Percentiles rank a stretch among this genome's conserved stretches.
Evolutionary conservation across 2,113 vertebrate genomes (phyloP).

Genomic region (Pituophis catenifer): DNA sequence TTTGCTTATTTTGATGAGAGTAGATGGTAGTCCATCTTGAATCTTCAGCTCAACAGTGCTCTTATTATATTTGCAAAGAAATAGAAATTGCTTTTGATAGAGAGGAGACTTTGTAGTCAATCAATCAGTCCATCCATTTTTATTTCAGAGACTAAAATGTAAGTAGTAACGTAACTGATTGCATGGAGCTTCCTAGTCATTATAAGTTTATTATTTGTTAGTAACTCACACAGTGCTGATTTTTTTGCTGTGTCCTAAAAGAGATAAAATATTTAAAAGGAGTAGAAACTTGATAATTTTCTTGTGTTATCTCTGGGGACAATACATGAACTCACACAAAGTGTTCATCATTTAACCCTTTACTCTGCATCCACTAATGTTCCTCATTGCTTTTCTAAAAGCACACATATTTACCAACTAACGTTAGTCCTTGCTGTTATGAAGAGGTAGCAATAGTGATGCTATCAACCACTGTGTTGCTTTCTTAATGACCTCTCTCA

Average conservation of each 20-base stretch:
- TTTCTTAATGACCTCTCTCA: constrained; percentile 66
- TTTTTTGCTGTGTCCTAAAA: constrained; percentile 37
- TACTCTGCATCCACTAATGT: constrained; percentile 19
- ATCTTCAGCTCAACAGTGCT: constrained; percentile 37
- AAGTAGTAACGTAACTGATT: neutral
- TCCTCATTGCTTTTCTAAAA: constrained; percentile 26
- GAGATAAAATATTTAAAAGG: constrained; percentile 29
- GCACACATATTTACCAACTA: constrained; percentile 43
- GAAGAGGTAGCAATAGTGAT: constrained; percentile 58
- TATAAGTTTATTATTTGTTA: constrained; percentile 50
- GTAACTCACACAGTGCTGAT: constrained; percentile 55
- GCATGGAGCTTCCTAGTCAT: constrained; percentile 35
- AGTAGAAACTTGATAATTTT: constrained; percentile 7
- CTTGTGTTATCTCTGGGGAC: constrained; percentile 1
- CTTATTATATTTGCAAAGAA: constrained; percentile 49
- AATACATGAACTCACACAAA: neutral
- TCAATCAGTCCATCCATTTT: constrained; percentile 48
- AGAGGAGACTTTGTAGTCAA: constrained; percentile 47
- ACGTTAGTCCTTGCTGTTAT: constrained; percentile 53
- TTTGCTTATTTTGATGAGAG: constrained; percentile 37
- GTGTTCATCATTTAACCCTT: constrained; percentile 28
- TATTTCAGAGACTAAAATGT: constrained; percentile 10
- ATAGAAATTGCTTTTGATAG: constrained; percentile 43
- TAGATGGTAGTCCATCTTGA: constrained; percentile 21
- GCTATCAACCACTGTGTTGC: constrained; percentile 63